Evolutionary conservation across 2,888 invertebrate genomes (phyloP).

Genomic region (Drosophila multiciliata): DNA sequence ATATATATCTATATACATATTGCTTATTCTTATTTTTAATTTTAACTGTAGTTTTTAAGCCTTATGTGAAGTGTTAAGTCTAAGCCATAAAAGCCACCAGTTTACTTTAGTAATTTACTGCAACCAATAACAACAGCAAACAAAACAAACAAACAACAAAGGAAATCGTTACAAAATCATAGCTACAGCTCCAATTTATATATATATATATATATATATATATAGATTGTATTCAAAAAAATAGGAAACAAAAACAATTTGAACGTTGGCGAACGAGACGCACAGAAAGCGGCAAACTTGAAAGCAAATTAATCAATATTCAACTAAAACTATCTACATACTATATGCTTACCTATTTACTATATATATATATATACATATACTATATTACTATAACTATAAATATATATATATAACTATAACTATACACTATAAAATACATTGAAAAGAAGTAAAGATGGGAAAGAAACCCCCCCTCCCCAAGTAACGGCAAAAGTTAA

Average conservation of each 20-base stretch:
- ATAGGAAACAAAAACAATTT: slow-evolving; percentile 6
- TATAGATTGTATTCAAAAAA: slow-evolving; percentile 15
- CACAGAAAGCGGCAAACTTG: slow-evolving; percentile 38
- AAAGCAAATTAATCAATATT: slow-evolving; percentile 34
- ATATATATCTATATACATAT: slow-evolving; percentile 23
- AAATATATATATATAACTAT: slow-evolving; percentile 19
- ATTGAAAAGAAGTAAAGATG: slow-evolving; percentile 27
- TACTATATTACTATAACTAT: slow-evolving; percentile 13
- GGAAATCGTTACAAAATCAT: slow-evolving; percentile 24
- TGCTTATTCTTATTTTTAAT: slow-evolving; percentile 34
- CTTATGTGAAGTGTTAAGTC: slow-evolving; percentile 67
- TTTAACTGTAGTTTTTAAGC: slow-evolving; percentile 46
- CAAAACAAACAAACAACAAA: slow-evolving; percentile 24
- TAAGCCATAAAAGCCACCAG: slow-evolving; percentile 77
- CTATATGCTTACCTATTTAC: slow-evolving; percentile 42
- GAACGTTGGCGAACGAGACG: slow-evolving; percentile 44
- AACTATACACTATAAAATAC: slow-evolving; percentile 7
- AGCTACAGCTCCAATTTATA: slow-evolving; percentile 13
- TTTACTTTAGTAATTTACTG: slow-evolving; percentile 68
- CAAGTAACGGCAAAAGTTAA: slow-evolving; percentile 73
- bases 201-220: slow-evolving; percentile 2
- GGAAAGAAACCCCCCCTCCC: slow-evolving; percentile 27
- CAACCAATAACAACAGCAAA: slow-evolving; percentile 46
- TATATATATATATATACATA: slow-evolving; percentile 16
- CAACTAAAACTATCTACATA: slow-evolving; percentile 28